Base-by-base conservation (phyloP, 2,888 invertebrate genomes). In the Dryomyza anilis region DNA sequence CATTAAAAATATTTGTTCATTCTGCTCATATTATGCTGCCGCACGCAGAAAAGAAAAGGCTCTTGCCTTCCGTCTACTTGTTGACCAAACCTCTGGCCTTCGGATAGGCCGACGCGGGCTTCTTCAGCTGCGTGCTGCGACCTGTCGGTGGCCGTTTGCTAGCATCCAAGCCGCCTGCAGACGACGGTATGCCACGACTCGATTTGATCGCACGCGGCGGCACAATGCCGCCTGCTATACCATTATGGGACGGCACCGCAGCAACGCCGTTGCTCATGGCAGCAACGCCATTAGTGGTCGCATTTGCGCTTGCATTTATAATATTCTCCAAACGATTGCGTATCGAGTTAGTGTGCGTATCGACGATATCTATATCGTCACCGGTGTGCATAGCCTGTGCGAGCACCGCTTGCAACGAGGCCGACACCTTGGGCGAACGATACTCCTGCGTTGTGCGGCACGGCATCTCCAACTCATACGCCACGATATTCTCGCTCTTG, bases 321-420 rank as follows among this genome's bases (percentile, higher is more conserved):
- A 83, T 83, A 59, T 81, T 81, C 67, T 83, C 83, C 25, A 83
- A 72, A 8, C 84, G 81, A 69, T 76, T 81, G n/a, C 81, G 79
- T 73, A 83, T 73, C 25, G 80, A 81, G 52, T 77, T 81, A 27
- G 81, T 80, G 45, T 79, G 77, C 33, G 77, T 73, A 21, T 83
- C 84, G 0, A 80, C 79, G 45, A 84, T 84, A 59, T 84, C 84
- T 55, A 84, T 82, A 64, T 84, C 84, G 58, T 83, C 83, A 43
- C 83, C 83, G 0, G 83, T 79, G 65, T 82, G 79, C 83, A 84
- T 83, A 4, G 84, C 84, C 67, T 84, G 83, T 0, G 83, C 84
- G 2, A 84, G 71, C 5, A 84, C 84, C 0, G 84, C 84, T 67
- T 84, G 83, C 27, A 84, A 62, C 0, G 83, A 83, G 14, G 84